Base-by-base conservation (phyloP, 1,140 invertebrate species). In the Bombyx mandarina region DNA sequence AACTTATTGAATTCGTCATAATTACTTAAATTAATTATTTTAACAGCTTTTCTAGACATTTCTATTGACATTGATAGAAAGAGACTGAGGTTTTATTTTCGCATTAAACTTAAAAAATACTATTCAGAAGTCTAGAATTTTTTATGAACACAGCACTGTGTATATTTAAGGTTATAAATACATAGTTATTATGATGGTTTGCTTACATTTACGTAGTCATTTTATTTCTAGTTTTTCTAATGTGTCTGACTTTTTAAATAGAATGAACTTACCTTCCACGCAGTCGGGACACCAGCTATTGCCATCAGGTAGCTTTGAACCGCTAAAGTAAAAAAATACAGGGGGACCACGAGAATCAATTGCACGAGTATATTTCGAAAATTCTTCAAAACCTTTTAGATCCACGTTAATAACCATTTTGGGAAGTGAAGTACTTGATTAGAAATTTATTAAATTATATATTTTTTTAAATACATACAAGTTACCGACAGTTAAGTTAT, bases 201-300 rank as follows among this genome's bases (percentile, higher is more conserved):
- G 26, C 2, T 35, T 35, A 5, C 26, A 35, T 35, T 35, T 35
- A 35, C 26, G 4, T 35, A 35, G 26, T 35, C 2, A 35, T 35
- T 35, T 3, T 2, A 35, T 35, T 1, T 35, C 26, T 35, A 35
- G 26, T 35, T 35, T 35, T 35, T 35, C 1, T 35, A 2, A 35
- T 35, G 26, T 35, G 26, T 35, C 26, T 35, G 26, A 5, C 4
- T 12, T 47, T 12, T 47, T 10, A 7, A 45, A 45, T 45, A 45
- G n/a, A 47, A 47, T 47, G 2, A 47, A 52, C 58, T 61, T 76
- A 89, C 87, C 93, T 89, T 89, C 89, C 35, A 93, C 91, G 75
- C 94, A 95, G 74, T 95, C 93, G 2, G 91, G 88, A 67, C 94
- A 94, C 94, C 94, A 95, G 73, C 92, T 94, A 52, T 89, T 66